Conservation (phyloP, 2,113 vertebrate species). For the Perca schrenkii region DNA sequence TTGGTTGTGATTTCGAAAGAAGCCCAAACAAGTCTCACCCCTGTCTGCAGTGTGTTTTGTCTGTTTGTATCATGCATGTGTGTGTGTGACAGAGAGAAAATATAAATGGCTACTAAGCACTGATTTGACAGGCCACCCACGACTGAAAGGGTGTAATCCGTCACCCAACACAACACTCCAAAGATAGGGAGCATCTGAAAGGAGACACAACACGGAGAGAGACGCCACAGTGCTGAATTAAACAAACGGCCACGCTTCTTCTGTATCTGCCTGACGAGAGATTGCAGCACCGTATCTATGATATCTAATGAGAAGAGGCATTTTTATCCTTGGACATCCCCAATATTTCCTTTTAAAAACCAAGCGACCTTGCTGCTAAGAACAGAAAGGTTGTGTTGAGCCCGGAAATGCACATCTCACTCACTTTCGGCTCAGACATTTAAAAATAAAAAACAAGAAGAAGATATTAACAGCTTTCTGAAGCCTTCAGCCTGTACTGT, state of each 20-base stretch:
- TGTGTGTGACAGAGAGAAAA: too few species aligned
- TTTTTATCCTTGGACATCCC: neutral
- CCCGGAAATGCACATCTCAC: neutral
- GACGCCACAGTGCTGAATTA: neutral
- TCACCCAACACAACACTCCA: neutral
- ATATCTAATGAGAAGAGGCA: neutral
- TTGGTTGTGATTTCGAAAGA: neutral
- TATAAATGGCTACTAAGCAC: neutral
- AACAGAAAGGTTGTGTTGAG: neutral
- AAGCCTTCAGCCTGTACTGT: neutral
- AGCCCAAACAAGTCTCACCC: neutral
- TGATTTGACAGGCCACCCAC: neutral
- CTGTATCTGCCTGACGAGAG: slow-evolving; percentile 13
- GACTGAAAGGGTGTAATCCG: slow-evolving; percentile 8
- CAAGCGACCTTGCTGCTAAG: neutral
- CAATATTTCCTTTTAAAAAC: neutral
- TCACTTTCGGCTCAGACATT: neutral
- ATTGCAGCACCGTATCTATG: neutral
- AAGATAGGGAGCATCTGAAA: slow-evolving; percentile 14
- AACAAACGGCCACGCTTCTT: neutral
- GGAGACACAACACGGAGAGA: slow-evolving; percentile 14
- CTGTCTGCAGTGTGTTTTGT: neutral
- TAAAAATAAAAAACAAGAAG: neutral
- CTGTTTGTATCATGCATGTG: neutral
- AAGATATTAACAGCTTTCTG: neutral